Conservation (phyloP, 2,113 vertebrate species). For the Vicugna pacos region DNA sequence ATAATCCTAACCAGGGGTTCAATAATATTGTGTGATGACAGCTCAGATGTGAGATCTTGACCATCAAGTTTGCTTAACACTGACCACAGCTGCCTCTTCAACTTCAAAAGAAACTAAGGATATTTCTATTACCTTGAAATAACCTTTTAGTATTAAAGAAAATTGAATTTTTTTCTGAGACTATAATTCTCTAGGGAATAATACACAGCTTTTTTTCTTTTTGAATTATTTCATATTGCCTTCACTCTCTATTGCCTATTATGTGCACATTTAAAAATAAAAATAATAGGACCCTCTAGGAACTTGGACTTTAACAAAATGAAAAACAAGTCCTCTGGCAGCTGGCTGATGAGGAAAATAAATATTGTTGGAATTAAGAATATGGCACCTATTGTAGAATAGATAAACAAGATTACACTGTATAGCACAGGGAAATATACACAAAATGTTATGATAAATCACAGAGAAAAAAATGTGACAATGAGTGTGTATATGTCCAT, state of each 20-base stretch:
- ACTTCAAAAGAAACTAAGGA: conserved; percentile 35
- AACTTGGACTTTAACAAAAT: conserved; percentile 14
- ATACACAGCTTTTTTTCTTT: neutral
- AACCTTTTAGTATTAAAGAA: conserved; percentile 7
- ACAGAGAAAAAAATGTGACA: too few relatives aligned
- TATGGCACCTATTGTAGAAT: neutral
- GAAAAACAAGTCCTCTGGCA: neutral
- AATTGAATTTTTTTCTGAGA: conserved; percentile 46
- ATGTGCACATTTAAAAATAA: neutral
- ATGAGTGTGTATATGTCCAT: too few relatives aligned
- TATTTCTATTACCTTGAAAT: conserved; percentile 39
- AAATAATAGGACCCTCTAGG: neutral
- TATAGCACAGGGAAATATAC: too few relatives aligned
- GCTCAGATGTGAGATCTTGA: neutral
- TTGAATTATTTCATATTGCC: conserved; percentile 11
- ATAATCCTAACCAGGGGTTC: neutral
- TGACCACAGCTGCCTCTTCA: conserved; percentile 7
- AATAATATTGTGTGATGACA: neutral
- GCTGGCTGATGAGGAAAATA: neutral
- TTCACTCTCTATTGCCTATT: neutral
- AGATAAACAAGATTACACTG: too few relatives aligned
- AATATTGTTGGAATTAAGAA: neutral
- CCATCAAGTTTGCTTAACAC: neutral
- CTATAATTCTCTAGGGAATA: neutral
- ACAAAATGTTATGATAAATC: too few relatives aligned